Percentiles rank a stretch among this genome's conserved stretches.
These are phyloP conservation scores for Ellobium chinense DNA, from an alignment of 2,888 invertebrate species.

Conservation along the genomic window DNA sequence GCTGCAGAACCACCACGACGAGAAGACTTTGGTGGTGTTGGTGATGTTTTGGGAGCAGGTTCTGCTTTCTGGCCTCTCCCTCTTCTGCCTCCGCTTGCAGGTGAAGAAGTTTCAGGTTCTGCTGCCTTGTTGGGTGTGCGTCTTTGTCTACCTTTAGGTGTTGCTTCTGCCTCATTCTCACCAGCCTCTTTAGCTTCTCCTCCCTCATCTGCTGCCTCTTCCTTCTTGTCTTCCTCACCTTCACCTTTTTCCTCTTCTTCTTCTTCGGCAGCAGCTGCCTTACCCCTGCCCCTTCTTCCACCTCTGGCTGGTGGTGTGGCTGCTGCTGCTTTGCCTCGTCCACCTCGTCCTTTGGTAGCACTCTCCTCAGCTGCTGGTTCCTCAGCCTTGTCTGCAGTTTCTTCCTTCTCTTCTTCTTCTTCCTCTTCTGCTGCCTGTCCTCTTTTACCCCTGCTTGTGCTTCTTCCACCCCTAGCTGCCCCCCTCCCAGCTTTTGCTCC, in stretches of 20 bases:
- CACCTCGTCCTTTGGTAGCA: background rate
- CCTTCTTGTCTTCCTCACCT: background rate
- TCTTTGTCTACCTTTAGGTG: constrained; percentile 30
- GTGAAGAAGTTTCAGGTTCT: background rate
- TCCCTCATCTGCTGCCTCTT: background rate
- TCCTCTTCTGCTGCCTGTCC: constrained; percentile 18
- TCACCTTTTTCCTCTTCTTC: background rate
- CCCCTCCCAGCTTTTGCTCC: background rate
- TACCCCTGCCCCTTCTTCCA: constrained; percentile 2
- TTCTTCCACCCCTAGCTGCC: background rate
- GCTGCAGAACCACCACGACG: background rate
- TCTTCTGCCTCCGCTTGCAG: background rate
- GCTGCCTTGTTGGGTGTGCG: background rate
- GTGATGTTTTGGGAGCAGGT: background rate
- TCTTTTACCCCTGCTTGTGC: constrained; percentile 1
- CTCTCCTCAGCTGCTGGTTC: background rate
- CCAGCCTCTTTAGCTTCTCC: background rate
- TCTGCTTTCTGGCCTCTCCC: constrained; percentile 27
- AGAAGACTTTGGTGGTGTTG: background rate
- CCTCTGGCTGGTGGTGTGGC: background rate
- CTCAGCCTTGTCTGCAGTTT: background rate
- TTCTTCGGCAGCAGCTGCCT: constrained; percentile 9
- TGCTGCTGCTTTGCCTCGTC: background rate
- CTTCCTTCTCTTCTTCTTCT: constrained; percentile 4
- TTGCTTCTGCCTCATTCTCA: background rate